A percentile compares a stretch with the other conserved stretches of the same genome.
phyloP scores from a whole-genome alignment of 2,113 vertebrate genomes.

The Cranoglanis bouderius region DNA sequence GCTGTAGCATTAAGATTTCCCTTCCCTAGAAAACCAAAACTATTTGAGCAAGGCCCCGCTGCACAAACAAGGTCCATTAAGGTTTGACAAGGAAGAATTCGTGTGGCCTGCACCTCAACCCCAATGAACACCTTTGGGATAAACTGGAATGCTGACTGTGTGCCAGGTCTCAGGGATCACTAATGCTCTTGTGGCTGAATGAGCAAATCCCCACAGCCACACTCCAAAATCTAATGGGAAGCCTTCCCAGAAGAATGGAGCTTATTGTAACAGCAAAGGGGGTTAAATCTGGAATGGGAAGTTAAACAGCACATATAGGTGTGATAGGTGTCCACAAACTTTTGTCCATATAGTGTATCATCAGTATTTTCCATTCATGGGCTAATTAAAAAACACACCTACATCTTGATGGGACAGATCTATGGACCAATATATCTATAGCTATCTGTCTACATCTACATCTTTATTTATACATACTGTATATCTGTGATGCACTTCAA shows the following conservation, averaged over 20 bases:
- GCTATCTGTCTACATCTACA: background rate
- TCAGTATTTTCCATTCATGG: background rate
- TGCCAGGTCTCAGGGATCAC: background rate
- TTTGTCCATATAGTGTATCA: background rate
- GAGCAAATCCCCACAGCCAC: background rate
- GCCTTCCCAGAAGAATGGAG: background rate
- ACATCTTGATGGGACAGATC: background rate
- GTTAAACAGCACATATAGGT: background rate
- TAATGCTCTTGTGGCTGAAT: background rate
- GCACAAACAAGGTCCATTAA: background rate
- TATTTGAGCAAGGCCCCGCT: background rate
- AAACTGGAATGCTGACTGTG: background rate
- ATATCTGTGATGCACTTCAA: background rate
- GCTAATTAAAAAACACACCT: background rate
- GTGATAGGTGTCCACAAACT: background rate
- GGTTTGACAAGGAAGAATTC: background rate
- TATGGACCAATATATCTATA: background rate
- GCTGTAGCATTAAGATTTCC: background rate
- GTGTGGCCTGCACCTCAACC: no score
- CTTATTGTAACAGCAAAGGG: background rate
- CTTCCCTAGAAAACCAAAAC: background rate
- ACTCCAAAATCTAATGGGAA: background rate
- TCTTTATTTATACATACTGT: background rate
- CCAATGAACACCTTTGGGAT: background rate
- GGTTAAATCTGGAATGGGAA: background rate